Evolutionary conservation across 2,797 vertebrate genomes (phyloP).

Genomic region (Macrochelys suwanniensis): DNA sequence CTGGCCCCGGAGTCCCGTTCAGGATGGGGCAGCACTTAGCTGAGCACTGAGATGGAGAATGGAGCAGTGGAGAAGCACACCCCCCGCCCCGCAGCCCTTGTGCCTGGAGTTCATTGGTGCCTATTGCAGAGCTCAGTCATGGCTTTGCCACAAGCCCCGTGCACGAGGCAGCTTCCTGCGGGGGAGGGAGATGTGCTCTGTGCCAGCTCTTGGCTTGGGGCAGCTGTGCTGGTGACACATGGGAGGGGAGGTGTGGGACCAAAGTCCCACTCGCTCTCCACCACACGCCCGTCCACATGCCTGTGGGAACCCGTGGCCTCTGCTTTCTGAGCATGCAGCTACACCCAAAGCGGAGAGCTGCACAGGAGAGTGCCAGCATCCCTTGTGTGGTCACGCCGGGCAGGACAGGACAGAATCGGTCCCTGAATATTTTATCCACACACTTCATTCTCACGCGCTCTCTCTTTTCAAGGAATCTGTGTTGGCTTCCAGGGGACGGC

Average conservation of each 20-base stretch:
- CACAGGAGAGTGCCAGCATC: no score
- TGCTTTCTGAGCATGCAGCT: background rate
- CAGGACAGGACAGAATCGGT: background rate
- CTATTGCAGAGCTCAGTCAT: no score
- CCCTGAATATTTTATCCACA: background rate
- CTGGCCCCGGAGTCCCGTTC: background rate
- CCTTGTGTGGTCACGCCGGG: background rate
- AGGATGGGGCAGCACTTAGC: background rate
- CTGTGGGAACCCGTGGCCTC: no score
- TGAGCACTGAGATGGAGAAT: background rate
- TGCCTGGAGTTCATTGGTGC: background rate
- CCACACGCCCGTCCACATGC: background rate
- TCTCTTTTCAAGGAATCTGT: background rate
- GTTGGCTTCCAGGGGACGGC: fast-evolving
- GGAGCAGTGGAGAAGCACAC: no score
- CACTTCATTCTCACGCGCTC: background rate
- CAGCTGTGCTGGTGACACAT: background rate
- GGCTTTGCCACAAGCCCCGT: background rate
- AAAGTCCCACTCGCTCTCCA: background rate
- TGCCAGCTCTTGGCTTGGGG: no score
- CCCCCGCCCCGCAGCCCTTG: background rate
- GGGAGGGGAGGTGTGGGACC: background rate
- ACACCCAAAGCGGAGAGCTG: background rate
- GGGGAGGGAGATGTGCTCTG: background rate
- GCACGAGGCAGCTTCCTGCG: background rate